Base-by-base conservation (phyloP, 1,140 invertebrate genomes). In the Propsilocerus akamusi region DNA sequence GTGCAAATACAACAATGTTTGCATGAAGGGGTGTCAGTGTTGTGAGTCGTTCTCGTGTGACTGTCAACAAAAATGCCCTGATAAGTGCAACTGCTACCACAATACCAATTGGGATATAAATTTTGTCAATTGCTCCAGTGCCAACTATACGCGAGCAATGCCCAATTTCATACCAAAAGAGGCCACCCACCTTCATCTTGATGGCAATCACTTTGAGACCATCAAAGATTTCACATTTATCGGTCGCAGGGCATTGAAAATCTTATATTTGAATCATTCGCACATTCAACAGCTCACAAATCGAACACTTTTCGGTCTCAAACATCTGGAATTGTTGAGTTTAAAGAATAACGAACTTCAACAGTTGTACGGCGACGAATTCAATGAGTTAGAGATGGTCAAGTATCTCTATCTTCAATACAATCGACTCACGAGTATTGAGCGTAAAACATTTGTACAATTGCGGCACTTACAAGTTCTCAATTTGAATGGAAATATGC, bases 31-130 rank as follows among this genome's bases (percentile, higher is more conserved):
- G 37, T 94, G 90, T 61, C 85, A 92, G 55, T 94, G 90, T 66
- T 94, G 90, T 64, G 89, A 94, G 60, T 94, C 89, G 59, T 87
- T 91, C 64, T 88, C 88, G 20, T 94, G 90, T 64, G 83, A 94
- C 62, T 94, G 89, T 69, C 86, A 93, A 72, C 92, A 93, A 87
- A 91, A 83, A 20, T 94, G 90, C 59, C 90, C 90, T 17, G 77
- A 76, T 46, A 86, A 89, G 58, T 94, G 90, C 64, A 84, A 83
- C 24, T 94, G 90, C 66, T 93, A 89, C 67, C 86, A 93, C 60
- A 88, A 93, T 65, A 83, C 89, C 60, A 85, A 83, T 14, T 93
- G 88, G 86, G 82, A 82, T 26, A 85, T 86, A 7, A 94, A 94
- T 64, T 83, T 93, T 25, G 88, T 94, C 3, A 87, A 92, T 63